These are phyloP conservation scores for Gymnothorax javanicus DNA, from an alignment of 2,797 vertebrate genomes.

Conservation along the genomic window DNA sequence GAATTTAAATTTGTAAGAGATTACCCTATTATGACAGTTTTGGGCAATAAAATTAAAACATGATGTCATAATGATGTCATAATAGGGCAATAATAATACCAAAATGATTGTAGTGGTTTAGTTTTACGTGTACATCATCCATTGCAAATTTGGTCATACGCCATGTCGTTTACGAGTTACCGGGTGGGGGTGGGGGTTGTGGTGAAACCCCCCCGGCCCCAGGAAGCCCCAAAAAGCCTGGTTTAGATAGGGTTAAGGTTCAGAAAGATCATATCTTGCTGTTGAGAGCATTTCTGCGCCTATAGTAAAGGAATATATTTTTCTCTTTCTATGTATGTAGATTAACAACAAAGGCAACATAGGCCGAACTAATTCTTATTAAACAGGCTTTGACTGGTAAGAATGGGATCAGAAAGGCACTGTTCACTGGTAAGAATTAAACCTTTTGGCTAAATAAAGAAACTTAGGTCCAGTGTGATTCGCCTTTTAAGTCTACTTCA, in stretches of 20 bases:
- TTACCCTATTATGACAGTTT: too few species aligned
- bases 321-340: not conserved
- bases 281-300: not conserved
- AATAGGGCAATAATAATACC: too few species aligned
- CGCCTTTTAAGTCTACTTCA: not conserved
- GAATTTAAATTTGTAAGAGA: too few species aligned
- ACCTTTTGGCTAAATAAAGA: constrained; percentile 49
- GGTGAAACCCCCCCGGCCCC: too few species aligned
- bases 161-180: too few species aligned
- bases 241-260: not conserved
- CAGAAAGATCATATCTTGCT: not conserved
- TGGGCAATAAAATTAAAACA: too few species aligned
- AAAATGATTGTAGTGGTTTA: too few species aligned
- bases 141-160: too few species aligned
- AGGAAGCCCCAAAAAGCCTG: too few species aligned
- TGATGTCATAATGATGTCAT: too few species aligned
- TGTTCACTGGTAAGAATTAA: constrained; percentile 40
- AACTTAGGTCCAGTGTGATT: constrained; percentile 61
- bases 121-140: too few species aligned
- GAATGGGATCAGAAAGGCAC: constrained; percentile 51
- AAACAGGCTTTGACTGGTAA: constrained; percentile 32
- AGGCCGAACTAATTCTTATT: constrained; percentile 60
- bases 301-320: not conserved
- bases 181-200: too few species aligned
- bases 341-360: constrained; percentile 41